Percentiles rank a stretch among this genome's conserved stretches.
Conservation (phyloP, 2,888 invertebrate genomes). For the Poecilus cupreus region DNA sequence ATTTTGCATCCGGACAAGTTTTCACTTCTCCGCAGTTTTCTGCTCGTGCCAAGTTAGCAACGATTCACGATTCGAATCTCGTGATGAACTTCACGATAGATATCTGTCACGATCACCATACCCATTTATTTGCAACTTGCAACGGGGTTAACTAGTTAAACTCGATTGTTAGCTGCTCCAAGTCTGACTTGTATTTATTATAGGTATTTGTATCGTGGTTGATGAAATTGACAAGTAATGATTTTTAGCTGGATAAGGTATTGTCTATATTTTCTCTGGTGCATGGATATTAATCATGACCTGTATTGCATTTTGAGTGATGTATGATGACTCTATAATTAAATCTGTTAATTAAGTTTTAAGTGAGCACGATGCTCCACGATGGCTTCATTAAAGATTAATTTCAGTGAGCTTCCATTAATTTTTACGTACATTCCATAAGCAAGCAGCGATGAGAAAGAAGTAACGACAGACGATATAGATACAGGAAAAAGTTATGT, state of each 20-base stretch:
- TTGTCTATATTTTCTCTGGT: background rate
- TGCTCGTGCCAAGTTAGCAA: background rate
- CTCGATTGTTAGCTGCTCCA: background rate
- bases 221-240: background rate
- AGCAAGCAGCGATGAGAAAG: background rate
- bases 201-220: background rate
- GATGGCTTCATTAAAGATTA: background rate
- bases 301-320: background rate
- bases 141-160: background rate
- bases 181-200: background rate
- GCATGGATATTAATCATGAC: background rate
- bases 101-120: background rate
- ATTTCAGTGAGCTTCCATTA: background rate
- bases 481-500: background rate
- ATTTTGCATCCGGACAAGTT: background rate
- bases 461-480: background rate
- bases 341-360: slow-evolving; percentile 17
- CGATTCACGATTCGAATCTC: background rate
- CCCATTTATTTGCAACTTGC: background rate
- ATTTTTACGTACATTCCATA: background rate
- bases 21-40: background rate
- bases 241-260: background rate
- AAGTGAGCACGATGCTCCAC: background rate
- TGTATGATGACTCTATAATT: slow-evolving; percentile 25
- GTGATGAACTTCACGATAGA: background rate